Percentiles rank a stretch among this genome's conserved stretches.
Evolutionary conservation across 2,888 invertebrate species (phyloP).

Genomic region (Azorinus chamasolen): DNA sequence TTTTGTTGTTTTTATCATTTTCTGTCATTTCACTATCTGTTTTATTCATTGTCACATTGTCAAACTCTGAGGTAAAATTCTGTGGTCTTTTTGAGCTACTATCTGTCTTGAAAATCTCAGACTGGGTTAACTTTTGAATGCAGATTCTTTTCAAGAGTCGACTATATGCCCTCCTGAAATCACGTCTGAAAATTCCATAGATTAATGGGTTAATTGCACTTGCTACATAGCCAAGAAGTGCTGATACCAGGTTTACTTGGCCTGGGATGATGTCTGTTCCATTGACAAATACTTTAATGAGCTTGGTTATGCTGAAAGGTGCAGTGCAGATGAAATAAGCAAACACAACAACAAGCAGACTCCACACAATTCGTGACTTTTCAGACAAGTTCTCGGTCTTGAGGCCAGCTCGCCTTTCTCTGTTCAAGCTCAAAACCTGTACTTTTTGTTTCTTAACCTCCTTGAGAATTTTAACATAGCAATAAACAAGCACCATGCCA

Average conservation of each 20-base stretch:
- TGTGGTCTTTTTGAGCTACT: neutral
- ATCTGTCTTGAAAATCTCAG: neutral
- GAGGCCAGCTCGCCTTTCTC: neutral
- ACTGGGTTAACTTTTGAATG: neutral
- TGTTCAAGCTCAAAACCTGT: neutral
- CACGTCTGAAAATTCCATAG: constrained; percentile 83
- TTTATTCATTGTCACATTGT: constrained; percentile 5
- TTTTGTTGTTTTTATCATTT: too few relatives aligned
- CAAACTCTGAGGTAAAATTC: neutral
- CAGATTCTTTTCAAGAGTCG: constrained; percentile 39
- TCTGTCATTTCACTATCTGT: neutral
- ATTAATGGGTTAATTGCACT: constrained; percentile 85
- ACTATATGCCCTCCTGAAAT: constrained; percentile 78
- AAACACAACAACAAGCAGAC: constrained; percentile 82
- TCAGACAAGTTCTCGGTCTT: constrained; percentile 19
- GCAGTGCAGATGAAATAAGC: constrained; percentile 85
- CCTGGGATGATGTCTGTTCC: constrained; percentile 72
- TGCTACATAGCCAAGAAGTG: constrained; percentile 80
- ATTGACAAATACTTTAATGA: constrained; percentile 78
- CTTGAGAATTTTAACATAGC: constrained; percentile 74
- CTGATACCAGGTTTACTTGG: constrained; percentile 78
- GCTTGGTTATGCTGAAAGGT: constrained; percentile 85
- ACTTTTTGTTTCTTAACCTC: constrained; percentile 56
- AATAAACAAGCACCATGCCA: constrained; percentile 74
- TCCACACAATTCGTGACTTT: constrained; percentile 64